Base-by-base conservation (phyloP, 1,140 invertebrate species). In the Drosophila arawakana region DNA sequence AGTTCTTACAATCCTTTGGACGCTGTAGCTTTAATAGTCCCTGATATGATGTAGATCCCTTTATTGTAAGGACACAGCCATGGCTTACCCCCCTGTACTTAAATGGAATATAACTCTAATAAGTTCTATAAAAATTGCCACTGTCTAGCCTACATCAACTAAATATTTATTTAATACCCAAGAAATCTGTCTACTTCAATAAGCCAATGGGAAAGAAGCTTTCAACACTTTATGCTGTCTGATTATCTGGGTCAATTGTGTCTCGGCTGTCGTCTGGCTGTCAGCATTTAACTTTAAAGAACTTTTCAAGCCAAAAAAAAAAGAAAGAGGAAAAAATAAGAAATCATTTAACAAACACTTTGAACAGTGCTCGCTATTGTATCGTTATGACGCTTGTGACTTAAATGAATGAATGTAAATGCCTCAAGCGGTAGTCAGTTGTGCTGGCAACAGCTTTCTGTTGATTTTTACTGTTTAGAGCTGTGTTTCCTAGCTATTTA, bases 331-430 rank as follows among this genome's bases (percentile, higher is more conserved):
- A 30, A 0, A 30, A 30, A 30, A 30, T 30, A 30, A 30, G 25
- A 30, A 81, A 68, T 63, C 50, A 72, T 72, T 75, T 57, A 62
- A 50, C 44, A 46, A 18, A 21, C 55, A 21, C 11, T 37, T 21
- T 39, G 25, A 41, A 57, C 34, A 44, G 62, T 65, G 52, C 49
- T 46, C 10, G 13, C 41, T 25, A 55, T 78, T 71, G 75, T 71
- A 47, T 58, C 25, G 35, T 52, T 25, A 30, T 39, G 44, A 58
- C 63, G 71, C 58, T 68, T 41, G 34, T 54, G 60, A 61, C 47
- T 81, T 63, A 80, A 85, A 85, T 86, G 81, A 86, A 86, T 86
- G 81, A 76, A 65, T 79, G 82, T 70, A 73, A 76, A 75, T 67
- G 75, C 81, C 62, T 50, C 67, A 54, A 76, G 81, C 76, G 71